Base-by-base conservation (phyloP, 2,888 invertebrate species). In the Operophtera brumata region DNA sequence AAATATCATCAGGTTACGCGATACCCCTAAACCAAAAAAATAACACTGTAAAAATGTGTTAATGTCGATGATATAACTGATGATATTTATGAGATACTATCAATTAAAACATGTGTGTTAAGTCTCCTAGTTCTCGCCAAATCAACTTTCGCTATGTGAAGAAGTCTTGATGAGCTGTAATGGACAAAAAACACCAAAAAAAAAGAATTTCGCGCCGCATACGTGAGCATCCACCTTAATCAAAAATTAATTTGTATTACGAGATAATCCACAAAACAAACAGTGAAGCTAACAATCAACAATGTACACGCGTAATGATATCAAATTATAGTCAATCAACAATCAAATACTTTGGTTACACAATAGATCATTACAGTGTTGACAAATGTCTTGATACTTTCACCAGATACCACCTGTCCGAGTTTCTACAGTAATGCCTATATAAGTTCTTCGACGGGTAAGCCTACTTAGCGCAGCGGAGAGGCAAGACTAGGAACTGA, bases 271-370 rank as follows among this genome's bases (percentile, higher is more conserved):
- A 42, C 25, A 39, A 48, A 50, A 42, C 42, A 51, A 50, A 57
- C 13, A 51, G 40, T 32, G 10, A 47, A 28, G 9, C 41, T 32
- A 42, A 42, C 42, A 41, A 44, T 37, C 11, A 6, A 13, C 12
- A 5, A 13, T 5, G 8, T 20, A 20, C 20, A 55, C 42, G 42
- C n/a, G 60, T 70, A 67, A 69, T 68, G 64, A 62, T 63, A 66
- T 62, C 60, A 70, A 68, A 70, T 70, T 69, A 71, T 63, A 67
- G 67, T 66, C 65, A 66, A 65, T 66, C 69, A 63, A 53, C 59
- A 61, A 61, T 56, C 47, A 56, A 56, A 56, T 60, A 51, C 47
- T 57, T 58, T 47, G 20, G 42, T 68, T 65, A 60, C 62, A 54
- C 55, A 66, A 68, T 41, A 57, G 47, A 59, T 55, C 51, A 53